A percentile compares a stretch with the other conserved stretches of the same genome.
These are phyloP conservation scores for Dendrocopos noguchii DNA, from an alignment of 2,113 vertebrate genomes.

Conservation along the genomic window DNA sequence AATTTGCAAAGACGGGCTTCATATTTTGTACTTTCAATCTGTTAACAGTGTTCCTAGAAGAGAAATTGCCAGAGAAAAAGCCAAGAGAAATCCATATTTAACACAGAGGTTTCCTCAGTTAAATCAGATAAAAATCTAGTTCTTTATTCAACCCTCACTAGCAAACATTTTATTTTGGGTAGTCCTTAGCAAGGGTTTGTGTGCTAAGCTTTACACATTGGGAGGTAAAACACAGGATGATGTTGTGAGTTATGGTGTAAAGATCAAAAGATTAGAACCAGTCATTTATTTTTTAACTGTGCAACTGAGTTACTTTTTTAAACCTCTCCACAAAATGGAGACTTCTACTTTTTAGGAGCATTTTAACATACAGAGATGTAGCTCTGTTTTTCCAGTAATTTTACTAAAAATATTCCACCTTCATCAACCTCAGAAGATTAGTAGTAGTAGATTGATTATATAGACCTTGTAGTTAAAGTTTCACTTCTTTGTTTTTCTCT, in stretches of 20 bases:
- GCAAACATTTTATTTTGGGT: not conserved
- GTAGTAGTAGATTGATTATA: not conserved
- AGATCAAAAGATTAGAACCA: not conserved
- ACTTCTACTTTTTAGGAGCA: not conserved
- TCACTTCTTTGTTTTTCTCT: not conserved
- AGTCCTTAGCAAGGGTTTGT: not conserved
- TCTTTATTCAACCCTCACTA: not conserved
- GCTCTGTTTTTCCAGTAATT: not conserved
- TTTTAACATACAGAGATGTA: not conserved
- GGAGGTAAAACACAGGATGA: not conserved
- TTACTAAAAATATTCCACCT: not conserved
- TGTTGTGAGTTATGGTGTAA: not conserved
- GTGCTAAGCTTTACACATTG: not conserved
- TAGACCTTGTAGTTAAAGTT: not conserved
- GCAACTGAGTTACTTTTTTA: not conserved
- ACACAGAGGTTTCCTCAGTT: not conserved
- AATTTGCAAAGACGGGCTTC: not conserved
- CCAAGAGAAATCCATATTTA: not conserved
- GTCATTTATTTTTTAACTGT: not conserved
- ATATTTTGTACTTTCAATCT: not conserved
- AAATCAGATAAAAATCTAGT: not conserved
- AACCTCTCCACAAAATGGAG: not conserved
- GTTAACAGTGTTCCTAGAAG: not conserved
- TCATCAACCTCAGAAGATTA: not conserved
- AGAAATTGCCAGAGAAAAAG: constrained; percentile 30